These are phyloP conservation scores for Catostomus latipinnis DNA, from an alignment of 2,797 vertebrate species.

Conservation along the genomic window DNA sequence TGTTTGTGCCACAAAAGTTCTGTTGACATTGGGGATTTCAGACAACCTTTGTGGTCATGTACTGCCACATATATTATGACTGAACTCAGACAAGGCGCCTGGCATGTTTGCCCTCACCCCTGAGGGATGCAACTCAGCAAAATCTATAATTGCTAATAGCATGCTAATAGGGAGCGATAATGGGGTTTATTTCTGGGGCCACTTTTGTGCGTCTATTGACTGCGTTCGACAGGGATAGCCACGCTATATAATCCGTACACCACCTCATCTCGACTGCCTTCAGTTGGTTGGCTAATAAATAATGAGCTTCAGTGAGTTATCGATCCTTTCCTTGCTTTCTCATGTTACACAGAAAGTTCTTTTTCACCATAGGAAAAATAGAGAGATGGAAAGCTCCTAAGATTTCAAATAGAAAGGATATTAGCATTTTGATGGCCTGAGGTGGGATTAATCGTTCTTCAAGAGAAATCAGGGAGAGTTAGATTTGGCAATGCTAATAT, in stretches of 20 bases:
- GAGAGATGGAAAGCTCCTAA: slow-evolving; percentile 64
- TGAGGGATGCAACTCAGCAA: slow-evolving; percentile 52
- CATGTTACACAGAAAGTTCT: slow-evolving; percentile 71
- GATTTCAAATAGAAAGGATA: slow-evolving; percentile 57
- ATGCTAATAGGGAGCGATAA: slow-evolving; percentile 62
- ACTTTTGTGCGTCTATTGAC: slow-evolving; percentile 57
- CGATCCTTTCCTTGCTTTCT: slow-evolving; percentile 65
- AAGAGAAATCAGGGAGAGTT: slow-evolving; percentile 34
- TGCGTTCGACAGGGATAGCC: slow-evolving; percentile 45
- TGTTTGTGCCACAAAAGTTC: neutral
- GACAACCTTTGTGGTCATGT: slow-evolving; percentile 14
- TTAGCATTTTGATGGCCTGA: slow-evolving; percentile 63
- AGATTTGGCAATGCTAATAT: slow-evolving; percentile 14
- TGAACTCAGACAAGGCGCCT: slow-evolving; percentile 17
- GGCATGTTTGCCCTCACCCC: slow-evolving; percentile 29
- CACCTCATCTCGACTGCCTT: slow-evolving; percentile 48
- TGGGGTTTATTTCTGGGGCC: slow-evolving; percentile 61
- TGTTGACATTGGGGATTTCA: slow-evolving; percentile 34
- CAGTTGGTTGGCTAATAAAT: slow-evolving; percentile 79
- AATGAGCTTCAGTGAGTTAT: slow-evolving; percentile 81
- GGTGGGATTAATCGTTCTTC: slow-evolving; percentile 50
- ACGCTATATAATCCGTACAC: slow-evolving; percentile 60
- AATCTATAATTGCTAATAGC: slow-evolving; percentile 59
- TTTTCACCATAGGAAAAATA: slow-evolving; percentile 75
- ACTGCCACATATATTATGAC: slow-evolving; percentile 23